Conservation (phyloP, 1,140 invertebrate species). For the Belonocnema kinseyi region DNA sequence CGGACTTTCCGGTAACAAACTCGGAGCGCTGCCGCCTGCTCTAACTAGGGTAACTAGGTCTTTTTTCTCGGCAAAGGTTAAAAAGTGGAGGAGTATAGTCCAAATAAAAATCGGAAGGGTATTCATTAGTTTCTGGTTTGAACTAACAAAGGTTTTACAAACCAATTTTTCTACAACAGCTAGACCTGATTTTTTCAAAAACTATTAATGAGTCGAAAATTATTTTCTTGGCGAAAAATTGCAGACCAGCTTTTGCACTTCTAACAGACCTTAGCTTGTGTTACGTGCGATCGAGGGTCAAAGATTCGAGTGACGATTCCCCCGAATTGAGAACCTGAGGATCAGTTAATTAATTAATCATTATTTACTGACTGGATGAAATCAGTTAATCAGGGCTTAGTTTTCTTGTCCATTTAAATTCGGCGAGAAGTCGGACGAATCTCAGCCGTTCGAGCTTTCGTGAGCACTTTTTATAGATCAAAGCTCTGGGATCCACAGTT, state of each 20-base stretch:
- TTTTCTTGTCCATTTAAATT: not conserved
- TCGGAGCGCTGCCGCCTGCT: no score
- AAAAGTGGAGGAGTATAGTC: no score
- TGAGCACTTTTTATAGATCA: not conserved
- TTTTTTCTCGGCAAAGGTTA: no score
- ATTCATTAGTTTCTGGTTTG: no score
- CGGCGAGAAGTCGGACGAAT: not conserved
- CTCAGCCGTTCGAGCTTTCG: not conserved
- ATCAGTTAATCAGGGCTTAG: not conserved
- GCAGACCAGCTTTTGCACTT: constrained; percentile 39
- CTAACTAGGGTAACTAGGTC: no score
- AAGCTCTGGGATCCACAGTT: not conserved
- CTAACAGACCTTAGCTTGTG: constrained; percentile 17
- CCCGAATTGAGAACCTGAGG: not conserved
- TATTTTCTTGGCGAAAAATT: constrained; percentile 42
- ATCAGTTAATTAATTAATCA: not conserved
- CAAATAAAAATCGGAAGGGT: no score
- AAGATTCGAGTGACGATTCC: constrained; percentile 49
- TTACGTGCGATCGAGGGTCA: constrained; percentile 35
- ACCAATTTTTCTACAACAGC: no score
- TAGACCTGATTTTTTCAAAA: not conserved
- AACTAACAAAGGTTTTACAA: no score
- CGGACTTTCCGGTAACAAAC: no score
- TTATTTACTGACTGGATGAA: no score
- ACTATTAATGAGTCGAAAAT: constrained; percentile 14